Conservation (phyloP, 2,888 invertebrate genomes). For the Tetragonisca angustula region DNA sequence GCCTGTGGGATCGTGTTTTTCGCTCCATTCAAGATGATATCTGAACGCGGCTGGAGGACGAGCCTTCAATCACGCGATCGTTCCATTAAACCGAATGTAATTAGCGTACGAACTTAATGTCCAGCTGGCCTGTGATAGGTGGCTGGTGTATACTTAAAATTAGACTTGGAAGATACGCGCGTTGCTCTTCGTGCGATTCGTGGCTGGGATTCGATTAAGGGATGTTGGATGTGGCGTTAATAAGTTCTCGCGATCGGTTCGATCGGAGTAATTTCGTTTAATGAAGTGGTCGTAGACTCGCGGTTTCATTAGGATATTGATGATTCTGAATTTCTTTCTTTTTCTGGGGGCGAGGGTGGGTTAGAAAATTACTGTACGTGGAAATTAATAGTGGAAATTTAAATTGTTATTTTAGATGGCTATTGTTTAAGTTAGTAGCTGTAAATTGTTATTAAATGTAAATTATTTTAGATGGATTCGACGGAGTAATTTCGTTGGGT, state of each 20-base stretch:
- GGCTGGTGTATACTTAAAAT: background rate
- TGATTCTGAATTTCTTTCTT: background rate
- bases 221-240: background rate
- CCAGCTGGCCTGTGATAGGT: background rate
- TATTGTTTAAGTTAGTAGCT: too few species aligned
- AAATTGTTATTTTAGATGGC: too few species aligned
- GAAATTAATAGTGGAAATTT: too few species aligned
- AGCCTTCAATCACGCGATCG: conserved; percentile 48
- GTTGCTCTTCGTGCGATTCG: background rate
- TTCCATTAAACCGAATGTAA: conserved; percentile 54
- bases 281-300: background rate
- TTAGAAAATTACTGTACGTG: too few species aligned
- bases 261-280: background rate
- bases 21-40: conserved; percentile 1
- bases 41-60: background rate
- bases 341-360: too few species aligned
- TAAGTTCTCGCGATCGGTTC: conserved; percentile 6
- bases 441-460: too few species aligned
- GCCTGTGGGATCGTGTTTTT: conserved; percentile 14
- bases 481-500: background rate
- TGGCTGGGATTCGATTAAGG: background rate
- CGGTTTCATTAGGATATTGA: too few species aligned
- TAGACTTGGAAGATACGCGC: background rate
- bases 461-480: too few species aligned
- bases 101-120: conserved; percentile 29